Evolutionary conservation across 2,797 vertebrate genomes (phyloP), one percentile per base, ranked within the genome.

Genomic region (Eleutherodactylus coqui): DNA sequence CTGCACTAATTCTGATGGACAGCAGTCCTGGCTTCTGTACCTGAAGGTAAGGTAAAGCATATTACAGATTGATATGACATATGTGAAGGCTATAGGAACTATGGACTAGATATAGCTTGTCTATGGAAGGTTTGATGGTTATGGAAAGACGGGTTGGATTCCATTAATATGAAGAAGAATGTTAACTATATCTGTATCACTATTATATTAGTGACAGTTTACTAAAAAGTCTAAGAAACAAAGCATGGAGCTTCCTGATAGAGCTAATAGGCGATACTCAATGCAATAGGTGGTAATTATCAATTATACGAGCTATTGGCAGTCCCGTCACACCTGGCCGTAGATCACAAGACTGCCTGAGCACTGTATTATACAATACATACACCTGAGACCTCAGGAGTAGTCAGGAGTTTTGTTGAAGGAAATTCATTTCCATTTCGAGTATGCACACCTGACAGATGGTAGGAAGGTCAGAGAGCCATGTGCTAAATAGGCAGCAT

Each of bases 31-130:
- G 14, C 21, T 75, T 62, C 70, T 47, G 45, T 14, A 24, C 27
- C 47, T 76, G 49, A 81, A 87, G 86, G 86, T 84, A 81, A 45
- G 7, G 9, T 13, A 62, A 5, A 34, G 29, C 10, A 51, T 36
- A 41, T 80, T 49, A n/a, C 32, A 45, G 13, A 19, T 62, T 43
- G 27, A 60, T 60, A 49, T 36, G 1, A 27, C 27, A 11, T 27
- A 60, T 58, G n/a, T 41, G 16, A 58, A 43, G 49, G 16, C 5
- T 16, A 1, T 27, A 72, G 10, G 5, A 24, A 9, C 64, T 69
- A 17, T 21, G 67, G 34, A 10, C 38, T 41, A 36, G 32, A 38
- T 70, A 36, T 3, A 69, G 32, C 38, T 38, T 38, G 36, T 70
- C 21, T 41, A 10, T 70, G 21, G 7, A 38, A 69, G 10, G 67